A percentile compares a stretch with the other conserved stretches of the same genome.
Evolutionary conservation across 2,888 invertebrate genomes (phyloP).

Genomic region (Sphaeridia pumilis): DNA sequence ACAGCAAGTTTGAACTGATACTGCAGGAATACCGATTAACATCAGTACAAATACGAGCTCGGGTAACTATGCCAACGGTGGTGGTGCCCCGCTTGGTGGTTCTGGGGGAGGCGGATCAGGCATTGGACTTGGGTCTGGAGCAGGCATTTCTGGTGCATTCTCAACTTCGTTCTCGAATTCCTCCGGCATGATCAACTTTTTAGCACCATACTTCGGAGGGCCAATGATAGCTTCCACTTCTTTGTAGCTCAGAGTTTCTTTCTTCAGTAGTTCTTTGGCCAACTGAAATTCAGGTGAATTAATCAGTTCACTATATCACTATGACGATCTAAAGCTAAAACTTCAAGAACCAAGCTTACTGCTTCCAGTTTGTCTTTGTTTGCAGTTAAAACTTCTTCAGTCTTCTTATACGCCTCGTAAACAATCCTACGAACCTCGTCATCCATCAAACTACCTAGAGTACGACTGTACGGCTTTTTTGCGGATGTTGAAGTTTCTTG

Average conservation of each 20-base stretch:
- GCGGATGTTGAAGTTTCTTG: slow-evolving; percentile 45
- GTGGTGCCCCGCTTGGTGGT: too few species aligned
- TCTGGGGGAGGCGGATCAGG: too few species aligned
- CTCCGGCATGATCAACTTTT: slow-evolving; percentile 62
- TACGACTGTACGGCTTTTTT: slow-evolving; percentile 71
- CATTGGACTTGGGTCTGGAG: too few species aligned
- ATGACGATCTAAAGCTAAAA: neutral
- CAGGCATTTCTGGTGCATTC: slow-evolving; percentile 31
- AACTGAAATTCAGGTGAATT: slow-evolving; percentile 53
- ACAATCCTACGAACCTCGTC: slow-evolving; percentile 68
- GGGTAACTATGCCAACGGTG: too few species aligned
- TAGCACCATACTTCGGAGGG: slow-evolving; percentile 62
- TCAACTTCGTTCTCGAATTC: slow-evolving; percentile 54
- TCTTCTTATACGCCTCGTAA: slow-evolving; percentile 56
- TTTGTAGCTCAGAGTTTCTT: slow-evolving; percentile 83
- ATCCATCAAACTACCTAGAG: slow-evolving; percentile 70
- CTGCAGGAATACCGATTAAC: too few species aligned
- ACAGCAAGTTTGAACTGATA: too few species aligned
- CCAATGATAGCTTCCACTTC: slow-evolving; percentile 81
- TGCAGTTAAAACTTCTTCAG: slow-evolving; percentile 15
- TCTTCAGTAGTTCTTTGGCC: slow-evolving; percentile 70
- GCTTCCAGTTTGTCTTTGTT: slow-evolving; percentile 19
- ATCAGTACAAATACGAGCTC: too few species aligned
- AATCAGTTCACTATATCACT: too few species aligned
- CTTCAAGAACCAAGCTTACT: slow-evolving; percentile 7